Base-by-base conservation (phyloP, 2,113 vertebrate species). In the Thinocorus orbignyianus region DNA sequence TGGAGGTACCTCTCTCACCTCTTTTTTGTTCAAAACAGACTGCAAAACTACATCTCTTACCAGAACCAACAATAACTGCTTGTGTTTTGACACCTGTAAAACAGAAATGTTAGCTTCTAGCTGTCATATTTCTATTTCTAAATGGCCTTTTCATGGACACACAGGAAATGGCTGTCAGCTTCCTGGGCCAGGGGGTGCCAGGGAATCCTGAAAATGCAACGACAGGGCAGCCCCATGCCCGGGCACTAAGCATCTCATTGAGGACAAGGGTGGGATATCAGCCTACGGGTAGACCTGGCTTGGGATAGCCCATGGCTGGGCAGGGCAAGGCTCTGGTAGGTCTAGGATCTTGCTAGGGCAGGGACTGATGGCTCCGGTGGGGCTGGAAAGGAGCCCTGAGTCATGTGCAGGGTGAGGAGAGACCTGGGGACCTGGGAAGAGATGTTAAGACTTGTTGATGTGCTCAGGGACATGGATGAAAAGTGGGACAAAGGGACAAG, bases 161-260 rank as follows among this genome's bases (percentile, higher is more conserved):
- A 1, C 30, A 28, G 16, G 52, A 54, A 54, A 54, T 20, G 3
- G 3, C 4, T 52, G 35, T 15, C 19, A 60, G 17, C 1, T 24
- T 14, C 11, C 54, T 6, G 6, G 13, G 15, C 16, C 8, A 2
- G 6, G 6, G 4, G 0, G 3, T 18, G 25, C 1, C 31, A 60
- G 13, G 6, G 11, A 5, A 17, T 84, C 26, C 18, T 26, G 14
- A 19, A 13, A 18, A 4, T 22, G 62, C 28, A 65, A 65, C 31
- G 41, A 12, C 28, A 61, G 15, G 44, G 6, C 14, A 68, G 22
- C 9, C 30, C 3, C 11, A 16, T 31, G 8, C 26, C 17, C 1
- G 2, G 15, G 22, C 28, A 49, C 37, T 2, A 0, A 23, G 8
- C 4, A n/a, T 3, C 25, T 62, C 17, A 9, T 7, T 48, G 17